Percentiles rank a stretch among this genome's conserved stretches.
phyloP scores from a whole-genome alignment of 2,113 vertebrate genomes.

The Gobio gobio region DNA sequence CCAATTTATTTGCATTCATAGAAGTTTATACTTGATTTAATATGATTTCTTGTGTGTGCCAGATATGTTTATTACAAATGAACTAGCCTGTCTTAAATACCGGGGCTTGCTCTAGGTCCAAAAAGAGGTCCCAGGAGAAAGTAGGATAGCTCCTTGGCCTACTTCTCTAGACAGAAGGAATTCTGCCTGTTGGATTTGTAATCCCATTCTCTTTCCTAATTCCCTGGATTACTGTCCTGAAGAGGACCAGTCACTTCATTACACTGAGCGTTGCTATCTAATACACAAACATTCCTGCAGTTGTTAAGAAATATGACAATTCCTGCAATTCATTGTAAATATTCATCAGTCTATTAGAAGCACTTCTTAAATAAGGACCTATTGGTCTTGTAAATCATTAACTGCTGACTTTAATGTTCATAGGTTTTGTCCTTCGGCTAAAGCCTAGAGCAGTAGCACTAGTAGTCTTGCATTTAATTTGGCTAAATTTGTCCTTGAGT shows the following conservation, averaged over 20 bases:
- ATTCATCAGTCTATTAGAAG: not conserved
- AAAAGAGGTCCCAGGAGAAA: not conserved
- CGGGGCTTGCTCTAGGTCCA: not conserved
- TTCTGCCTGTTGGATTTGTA: constrained; percentile 16
- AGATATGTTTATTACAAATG: not conserved
- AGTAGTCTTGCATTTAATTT: not conserved
- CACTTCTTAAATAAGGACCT: not conserved
- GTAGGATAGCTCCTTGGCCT: constrained; percentile 7
- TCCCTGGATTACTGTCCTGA: constrained; percentile 31
- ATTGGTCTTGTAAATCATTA: not conserved
- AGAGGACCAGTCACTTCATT: not conserved
- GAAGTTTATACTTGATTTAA: not conserved
- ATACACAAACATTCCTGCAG: not conserved
- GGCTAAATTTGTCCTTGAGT: constrained; percentile 7
- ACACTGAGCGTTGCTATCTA: not conserved
- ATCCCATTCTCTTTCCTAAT: constrained; percentile 33
- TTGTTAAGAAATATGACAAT: not conserved
- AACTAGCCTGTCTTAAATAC: not conserved
- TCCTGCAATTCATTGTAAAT: not conserved
- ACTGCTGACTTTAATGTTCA: not conserved
- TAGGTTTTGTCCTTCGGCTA: not conserved
- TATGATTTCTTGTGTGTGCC: not conserved
- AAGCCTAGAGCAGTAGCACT: not conserved
- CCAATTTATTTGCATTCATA: not conserved
- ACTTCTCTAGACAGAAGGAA: not conserved